Conservation (phyloP, 2,113 vertebrate species). For the Austrofundulus limnaeus region DNA sequence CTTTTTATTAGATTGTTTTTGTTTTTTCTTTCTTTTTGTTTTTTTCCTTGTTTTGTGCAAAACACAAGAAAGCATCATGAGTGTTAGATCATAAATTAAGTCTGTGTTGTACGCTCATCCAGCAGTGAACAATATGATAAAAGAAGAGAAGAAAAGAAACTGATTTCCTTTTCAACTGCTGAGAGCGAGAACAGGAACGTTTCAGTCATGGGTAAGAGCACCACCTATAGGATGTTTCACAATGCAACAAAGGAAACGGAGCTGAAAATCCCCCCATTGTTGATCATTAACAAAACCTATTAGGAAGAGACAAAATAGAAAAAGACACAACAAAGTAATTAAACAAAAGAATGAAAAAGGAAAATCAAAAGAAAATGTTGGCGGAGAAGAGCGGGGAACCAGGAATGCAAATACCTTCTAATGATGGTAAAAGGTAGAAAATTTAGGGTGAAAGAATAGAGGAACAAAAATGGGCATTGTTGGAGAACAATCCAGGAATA, state of each 20-base stretch:
- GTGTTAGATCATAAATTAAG: conserved; percentile 28
- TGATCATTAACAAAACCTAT: conserved; percentile 5
- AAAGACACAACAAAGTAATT: not conserved
- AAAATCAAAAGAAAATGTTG: not conserved
- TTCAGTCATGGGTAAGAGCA: conserved; percentile 63
- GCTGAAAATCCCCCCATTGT: conserved; percentile 6
- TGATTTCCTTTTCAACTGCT: conserved; percentile 23
- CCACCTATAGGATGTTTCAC: conserved; percentile 68
- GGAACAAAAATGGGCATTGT: no score
- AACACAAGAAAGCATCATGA: conserved; percentile 1
- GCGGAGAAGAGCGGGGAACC: not conserved
- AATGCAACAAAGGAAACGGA: conserved; percentile 2
- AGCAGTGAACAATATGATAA: conserved; percentile 9
- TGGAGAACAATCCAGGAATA: no score
- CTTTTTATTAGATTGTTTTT: not conserved
- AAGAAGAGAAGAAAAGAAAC: conserved; percentile 40
- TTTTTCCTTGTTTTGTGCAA: not conserved
- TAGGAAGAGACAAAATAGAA: not conserved
- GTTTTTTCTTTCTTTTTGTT: no score
- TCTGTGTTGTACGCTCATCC: conserved; percentile 26
- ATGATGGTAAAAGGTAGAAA: no score
- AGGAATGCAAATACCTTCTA: no score
- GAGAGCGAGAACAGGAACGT: conserved; percentile 1
- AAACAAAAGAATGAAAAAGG: not conserved
- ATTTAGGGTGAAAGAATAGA: no score